Evolutionary conservation across 2,797 vertebrate genomes (phyloP), one percentile per base, ranked within the genome.

Genomic region (Girardinus metallicus): DNA sequence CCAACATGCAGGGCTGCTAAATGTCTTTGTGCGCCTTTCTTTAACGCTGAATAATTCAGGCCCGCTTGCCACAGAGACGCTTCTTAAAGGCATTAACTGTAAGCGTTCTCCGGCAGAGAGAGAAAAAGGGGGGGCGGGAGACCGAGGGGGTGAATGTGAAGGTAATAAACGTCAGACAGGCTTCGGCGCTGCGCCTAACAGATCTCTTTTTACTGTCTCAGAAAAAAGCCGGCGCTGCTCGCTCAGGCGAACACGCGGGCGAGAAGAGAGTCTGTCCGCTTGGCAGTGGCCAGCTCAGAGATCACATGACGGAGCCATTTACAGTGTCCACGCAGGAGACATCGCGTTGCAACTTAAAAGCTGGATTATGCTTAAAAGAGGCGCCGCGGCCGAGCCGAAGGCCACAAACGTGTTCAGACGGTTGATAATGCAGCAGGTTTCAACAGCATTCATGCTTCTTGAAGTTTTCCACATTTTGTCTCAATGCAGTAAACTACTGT

Each of bases 31-130:
- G 93, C 81, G 88, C 83, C 23, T 93, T 94, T 91, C 91, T 94
- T 95, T 93, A 93, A 88, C 93, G 91, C 92, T 95, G 93, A 95
- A 96, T 97, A 93, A 97, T 97, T 97, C 96, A 97, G 95, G 88
- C 89, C 85, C 84, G 72, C 93, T 71, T 87, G 93, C 93, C 94
- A 95, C 93, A 88, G 92, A 95, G 94, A 95, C 73, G 77, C 87
- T 91, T 92, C 92, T 95, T 95, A 93, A 93, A 92, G 94, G 92
- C 93, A 92, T 91, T 92, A 71, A 92, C 92, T 86, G 85, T 88
- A 87, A 71, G 94, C 86, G 18, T 90, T 93, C 85, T 88, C 80
- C 82, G 46, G 89, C 92, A 79, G 90, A 96, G 95, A 95, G 29
- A n/a, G 46, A 21, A 53, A 53, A 10, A 1, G 23, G 8, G 49